Evolutionary conservation across 1,140 invertebrate genomes (phyloP), one percentile per base, ranked within the genome.

Genomic region (Ladona fulva): DNA sequence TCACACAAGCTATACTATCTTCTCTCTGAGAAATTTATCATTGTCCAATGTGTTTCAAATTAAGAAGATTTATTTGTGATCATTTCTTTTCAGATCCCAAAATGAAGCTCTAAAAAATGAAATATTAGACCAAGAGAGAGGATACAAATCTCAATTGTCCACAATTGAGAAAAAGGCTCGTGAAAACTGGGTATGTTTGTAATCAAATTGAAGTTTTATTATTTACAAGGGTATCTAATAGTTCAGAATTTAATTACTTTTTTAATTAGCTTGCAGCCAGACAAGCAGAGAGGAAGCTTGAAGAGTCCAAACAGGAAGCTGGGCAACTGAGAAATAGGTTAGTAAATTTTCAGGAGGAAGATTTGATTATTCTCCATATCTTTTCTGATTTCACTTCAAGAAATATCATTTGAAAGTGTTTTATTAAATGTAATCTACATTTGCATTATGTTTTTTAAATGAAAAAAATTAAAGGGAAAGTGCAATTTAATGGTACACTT

Each of bases 51-150:
- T 37, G 1, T 37, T 37, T 37, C 29, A 5, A 37, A 37, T 37
- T 37, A 37, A 5, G 29, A 37, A 8, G 29, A 37, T 37, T 5
- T 37, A 37, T 37, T 37, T 37, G 29, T 37, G 29, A 37, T 37
- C 1, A 37, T 37, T 37, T 78, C 37, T 84, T 83, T 86, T 83
- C 78, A 92, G 91, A 81, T 87, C 89, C 81, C 90, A 92, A 84
- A 89, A 90, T 83, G 92, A 94, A 83, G 89, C 90, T 74, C 82
- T 94, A 74, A 92, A 92, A 77, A 89, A 92, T 75, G 93, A 94
- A 86, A 91, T 95, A 52, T 86, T 93, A 14, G 92, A 93, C 77
- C 92, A 93, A 84, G 92, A 94, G 82, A 90, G 91, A 24, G 89
- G 91, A 76, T 90, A 92, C 77, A 94, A 94, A 83, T 89, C 87